These are phyloP conservation scores for Gymnocheta viridis DNA, from an alignment of 2,888 invertebrate genomes.

Conservation along the genomic window DNA sequence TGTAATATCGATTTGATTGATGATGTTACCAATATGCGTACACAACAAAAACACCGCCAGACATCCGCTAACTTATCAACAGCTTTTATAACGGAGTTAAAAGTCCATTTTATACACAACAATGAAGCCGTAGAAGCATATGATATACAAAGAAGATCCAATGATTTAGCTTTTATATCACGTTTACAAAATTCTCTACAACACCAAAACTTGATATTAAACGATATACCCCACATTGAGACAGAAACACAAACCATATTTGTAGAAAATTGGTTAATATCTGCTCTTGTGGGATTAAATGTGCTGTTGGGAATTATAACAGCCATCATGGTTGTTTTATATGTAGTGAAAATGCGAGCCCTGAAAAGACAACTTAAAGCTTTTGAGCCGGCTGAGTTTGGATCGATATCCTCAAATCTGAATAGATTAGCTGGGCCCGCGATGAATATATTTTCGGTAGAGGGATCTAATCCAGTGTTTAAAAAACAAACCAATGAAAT, in stretches of 20 bases:
- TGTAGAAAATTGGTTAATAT: constrained; percentile 82
- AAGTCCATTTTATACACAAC: constrained; percentile 84
- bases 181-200: constrained; percentile 81
- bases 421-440: constrained; percentile 84
- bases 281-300: constrained; percentile 83
- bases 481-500: constrained; percentile 80
- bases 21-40: constrained; percentile 70
- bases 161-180: constrained; percentile 82
- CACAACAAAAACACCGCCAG: constrained; percentile 10
- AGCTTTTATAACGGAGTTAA: constrained; percentile 77
- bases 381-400: constrained; percentile 85
- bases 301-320: constrained; percentile 83
- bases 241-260: constrained; percentile 77
- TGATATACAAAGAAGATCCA: constrained; percentile 83
- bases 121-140: constrained; percentile 83
- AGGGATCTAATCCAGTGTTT: constrained; percentile 88
- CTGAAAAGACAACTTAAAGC: constrained; percentile 85
- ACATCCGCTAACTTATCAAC: not conserved
- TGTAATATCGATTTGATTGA: constrained; percentile 85
- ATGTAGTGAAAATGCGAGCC: constrained; percentile 84
- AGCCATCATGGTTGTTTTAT: constrained; percentile 83
- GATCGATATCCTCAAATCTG: constrained; percentile 85
- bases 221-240: constrained; percentile 82
- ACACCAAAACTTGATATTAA: constrained; percentile 80
- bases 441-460: constrained; percentile 87